These are phyloP conservation scores for Ormyrus rosae DNA, from an alignment of 2,888 invertebrate genomes.

Conservation along the genomic window DNA sequence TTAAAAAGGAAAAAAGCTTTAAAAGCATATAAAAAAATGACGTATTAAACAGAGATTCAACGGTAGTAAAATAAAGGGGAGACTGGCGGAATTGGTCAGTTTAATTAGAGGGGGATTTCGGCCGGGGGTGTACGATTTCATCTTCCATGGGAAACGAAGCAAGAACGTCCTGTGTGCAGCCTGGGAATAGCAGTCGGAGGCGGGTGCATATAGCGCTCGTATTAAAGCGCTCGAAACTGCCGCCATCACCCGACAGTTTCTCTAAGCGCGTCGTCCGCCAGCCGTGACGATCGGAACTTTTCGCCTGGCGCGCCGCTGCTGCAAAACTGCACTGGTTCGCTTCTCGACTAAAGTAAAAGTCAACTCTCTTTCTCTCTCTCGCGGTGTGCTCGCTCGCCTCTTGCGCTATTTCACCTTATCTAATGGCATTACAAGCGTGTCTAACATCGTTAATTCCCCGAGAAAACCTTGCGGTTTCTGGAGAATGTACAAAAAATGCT, in stretches of 20 bases:
- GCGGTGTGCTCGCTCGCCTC: no score
- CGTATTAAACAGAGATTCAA: no score
- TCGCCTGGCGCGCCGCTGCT: slow-evolving; percentile 46
- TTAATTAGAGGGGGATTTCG: neutral
- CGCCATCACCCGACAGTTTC: slow-evolving; percentile 65
- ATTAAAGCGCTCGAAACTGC: slow-evolving; percentile 64
- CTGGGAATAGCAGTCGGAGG: neutral
- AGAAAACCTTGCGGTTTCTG: neutral
- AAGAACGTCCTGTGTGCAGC: neutral
- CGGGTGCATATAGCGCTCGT: slow-evolving; percentile 16
- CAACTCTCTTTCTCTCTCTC: neutral
- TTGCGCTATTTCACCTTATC: neutral
- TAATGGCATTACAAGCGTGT: slow-evolving; percentile 15
- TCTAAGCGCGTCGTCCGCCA: slow-evolving; percentile 60
- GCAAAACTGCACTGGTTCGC: slow-evolving; percentile 57
- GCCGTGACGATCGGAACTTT: slow-evolving; percentile 57
- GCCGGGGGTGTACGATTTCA: neutral
- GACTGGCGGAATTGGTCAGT: neutral
- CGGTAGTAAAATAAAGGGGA: no score
- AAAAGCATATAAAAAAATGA: no score
- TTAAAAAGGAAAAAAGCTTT: no score
- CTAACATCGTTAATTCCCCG: slow-evolving; percentile 13
- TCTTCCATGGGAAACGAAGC: neutral
- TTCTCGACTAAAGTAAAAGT: slow-evolving; percentile 56
- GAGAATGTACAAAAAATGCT: no score